These are phyloP conservation scores for Silurus glanis DNA, from an alignment of 2,113 vertebrate genomes.

Conservation along the genomic window DNA sequence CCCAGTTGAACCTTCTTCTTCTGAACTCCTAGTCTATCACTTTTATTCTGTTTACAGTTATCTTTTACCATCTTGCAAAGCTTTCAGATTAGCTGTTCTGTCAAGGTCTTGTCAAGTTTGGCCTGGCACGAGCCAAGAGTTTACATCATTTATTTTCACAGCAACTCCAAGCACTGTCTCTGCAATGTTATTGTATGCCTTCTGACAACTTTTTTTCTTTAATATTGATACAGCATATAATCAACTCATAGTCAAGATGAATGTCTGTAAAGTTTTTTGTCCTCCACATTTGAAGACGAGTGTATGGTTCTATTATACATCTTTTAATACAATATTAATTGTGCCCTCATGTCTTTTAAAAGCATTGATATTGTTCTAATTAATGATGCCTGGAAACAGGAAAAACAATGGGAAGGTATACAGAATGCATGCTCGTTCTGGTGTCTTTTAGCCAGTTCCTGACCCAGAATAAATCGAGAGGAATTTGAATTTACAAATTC, in stretches of 20 bases:
- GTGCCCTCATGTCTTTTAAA: neutral
- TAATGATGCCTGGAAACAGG: neutral
- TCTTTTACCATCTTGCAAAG: slow-evolving; percentile 49
- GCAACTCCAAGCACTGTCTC: slow-evolving; percentile 32
- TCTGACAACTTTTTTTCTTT: neutral
- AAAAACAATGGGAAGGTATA: neutral
- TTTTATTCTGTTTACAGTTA: slow-evolving; percentile 50
- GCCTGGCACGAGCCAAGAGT: slow-evolving; percentile 46
- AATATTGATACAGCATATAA: slow-evolving; percentile 20
- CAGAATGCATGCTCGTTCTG: neutral
- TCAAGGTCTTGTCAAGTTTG: slow-evolving; percentile 43
- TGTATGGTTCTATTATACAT: neutral
- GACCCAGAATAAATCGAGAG: neutral
- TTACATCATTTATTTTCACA: slow-evolving; percentile 52
- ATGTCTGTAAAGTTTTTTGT: neutral
- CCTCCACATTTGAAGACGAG: neutral
- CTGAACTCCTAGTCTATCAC: slow-evolving; percentile 32
- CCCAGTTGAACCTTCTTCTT: slow-evolving; percentile 34
- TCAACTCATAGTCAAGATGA: slow-evolving; percentile 5
- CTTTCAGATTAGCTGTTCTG: slow-evolving; percentile 52
- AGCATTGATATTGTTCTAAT: neutral
- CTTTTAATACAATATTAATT: slow-evolving; percentile 7
- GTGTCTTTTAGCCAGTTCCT: neutral
- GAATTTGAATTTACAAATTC: slow-evolving; percentile 12
- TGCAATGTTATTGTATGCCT: slow-evolving; percentile 16